These are phyloP conservation scores for Drosophila orena DNA, from an alignment of 1,140 invertebrate species.

Conservation along the genomic window DNA sequence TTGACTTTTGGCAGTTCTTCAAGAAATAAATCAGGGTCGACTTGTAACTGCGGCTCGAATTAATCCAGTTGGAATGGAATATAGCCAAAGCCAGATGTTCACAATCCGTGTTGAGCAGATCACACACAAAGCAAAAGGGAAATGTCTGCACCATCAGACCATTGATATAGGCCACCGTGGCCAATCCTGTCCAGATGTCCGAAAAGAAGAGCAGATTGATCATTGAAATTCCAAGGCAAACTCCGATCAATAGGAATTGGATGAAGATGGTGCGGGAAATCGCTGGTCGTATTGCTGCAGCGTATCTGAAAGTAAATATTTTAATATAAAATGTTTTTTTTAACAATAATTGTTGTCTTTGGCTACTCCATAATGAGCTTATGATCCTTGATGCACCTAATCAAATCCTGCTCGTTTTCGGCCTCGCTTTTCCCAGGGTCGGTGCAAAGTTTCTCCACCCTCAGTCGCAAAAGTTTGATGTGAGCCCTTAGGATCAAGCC, in stretches of 20 bases:
- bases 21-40: slow-evolving; percentile 35
- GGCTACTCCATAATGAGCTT: slow-evolving; percentile 43
- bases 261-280: slow-evolving; percentile 33
- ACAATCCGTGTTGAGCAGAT: slow-evolving; percentile 47
- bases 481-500: slow-evolving; percentile 30
- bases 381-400: slow-evolving; percentile 49
- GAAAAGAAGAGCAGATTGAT: slow-evolving; percentile 55
- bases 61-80: slow-evolving; percentile 54
- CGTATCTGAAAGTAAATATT: slow-evolving; percentile 11
- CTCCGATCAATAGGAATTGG: slow-evolving; percentile 50
- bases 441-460: slow-evolving; percentile 35
- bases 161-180: slow-evolving; percentile 20
- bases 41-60: slow-evolving; percentile 33
- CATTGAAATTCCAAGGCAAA: slow-evolving; percentile 38
- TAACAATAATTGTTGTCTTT: no score
- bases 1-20: slow-evolving; percentile 26
- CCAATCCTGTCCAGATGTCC: slow-evolving; percentile 25
- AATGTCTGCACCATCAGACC: slow-evolving; percentile 48
- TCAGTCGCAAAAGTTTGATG: slow-evolving; percentile 19
- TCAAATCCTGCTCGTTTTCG: slow-evolving; percentile 31
- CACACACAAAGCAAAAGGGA: slow-evolving; percentile 57
- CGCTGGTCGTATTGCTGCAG: slow-evolving; percentile 22
- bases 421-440: slow-evolving; percentile 19
- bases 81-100: slow-evolving; percentile 24
- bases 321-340: neutral